These are phyloP conservation scores for Oncorhynchus nerka DNA, from an alignment of 2,113 vertebrate genomes.

Conservation along the genomic window DNA sequence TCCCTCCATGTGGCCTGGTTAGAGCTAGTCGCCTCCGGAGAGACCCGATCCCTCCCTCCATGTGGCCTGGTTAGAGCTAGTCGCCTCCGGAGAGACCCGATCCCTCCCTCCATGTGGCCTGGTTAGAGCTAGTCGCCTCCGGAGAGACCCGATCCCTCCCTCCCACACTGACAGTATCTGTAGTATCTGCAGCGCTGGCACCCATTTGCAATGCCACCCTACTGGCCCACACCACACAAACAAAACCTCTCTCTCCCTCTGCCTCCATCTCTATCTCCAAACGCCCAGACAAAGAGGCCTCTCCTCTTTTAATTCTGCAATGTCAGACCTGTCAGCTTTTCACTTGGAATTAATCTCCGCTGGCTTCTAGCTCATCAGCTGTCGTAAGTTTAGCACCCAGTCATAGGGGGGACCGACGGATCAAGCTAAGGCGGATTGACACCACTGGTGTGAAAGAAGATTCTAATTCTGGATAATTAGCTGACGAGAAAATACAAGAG, in stretches of 20 bases:
- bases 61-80: no score
- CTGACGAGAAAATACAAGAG: conserved; percentile 70
- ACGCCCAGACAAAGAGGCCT: conserved; percentile 46
- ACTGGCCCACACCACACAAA: background rate
- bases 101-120: background rate
- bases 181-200: conserved; percentile 28
- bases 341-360: conserved; percentile 77
- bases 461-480: conserved; percentile 83
- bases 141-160: background rate
- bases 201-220: conserved; percentile 13
- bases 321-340: conserved; percentile 76
- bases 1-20: background rate
- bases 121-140: no score
- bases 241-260: conserved; percentile 16
- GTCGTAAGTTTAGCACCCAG: conserved; percentile 79
- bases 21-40: background rate
- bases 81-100: background rate
- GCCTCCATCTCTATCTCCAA: conserved; percentile 7
- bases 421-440: conserved; percentile 77
- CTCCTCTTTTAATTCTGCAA: conserved; percentile 25
- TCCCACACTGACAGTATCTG: background rate
- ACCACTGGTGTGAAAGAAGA: conserved; percentile 81
- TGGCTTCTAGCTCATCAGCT: conserved; percentile 72
- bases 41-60: conserved; percentile 5
- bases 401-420: conserved; percentile 68